phyloP scores from a whole-genome alignment of 2,113 vertebrate species.

The Sciurus niger region DNA sequence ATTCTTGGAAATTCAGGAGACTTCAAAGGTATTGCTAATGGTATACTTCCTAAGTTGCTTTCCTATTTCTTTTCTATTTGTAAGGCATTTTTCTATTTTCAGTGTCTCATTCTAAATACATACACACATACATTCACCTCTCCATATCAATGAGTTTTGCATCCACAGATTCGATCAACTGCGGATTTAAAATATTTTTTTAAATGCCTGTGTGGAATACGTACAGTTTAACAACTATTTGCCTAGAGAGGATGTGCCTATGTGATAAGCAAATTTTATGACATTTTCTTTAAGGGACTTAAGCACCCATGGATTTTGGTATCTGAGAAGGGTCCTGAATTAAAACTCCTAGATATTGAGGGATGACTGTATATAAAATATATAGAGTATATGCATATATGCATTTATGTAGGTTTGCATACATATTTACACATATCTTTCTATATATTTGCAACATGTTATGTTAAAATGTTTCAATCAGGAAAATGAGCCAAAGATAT shows the following conservation, averaged over 20 bases:
- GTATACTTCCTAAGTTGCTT: not conserved
- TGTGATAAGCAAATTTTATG: not conserved
- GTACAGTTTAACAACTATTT: not conserved
- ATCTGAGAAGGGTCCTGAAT: not conserved
- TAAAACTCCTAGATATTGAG: not conserved
- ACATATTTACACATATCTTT: not conserved
- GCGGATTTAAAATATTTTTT: not conserved
- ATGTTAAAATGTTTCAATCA: not conserved
- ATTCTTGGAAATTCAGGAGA: not conserved
- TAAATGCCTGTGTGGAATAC: not conserved
- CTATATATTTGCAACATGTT: not conserved
- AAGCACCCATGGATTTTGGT: not conserved
- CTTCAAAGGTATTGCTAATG: not conserved
- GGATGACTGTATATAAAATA: not conserved
- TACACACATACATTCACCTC: not conserved
- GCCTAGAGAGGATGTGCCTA: not conserved
- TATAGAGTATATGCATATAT: no score
- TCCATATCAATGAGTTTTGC: not conserved
- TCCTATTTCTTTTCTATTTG: not conserved
- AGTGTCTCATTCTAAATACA: not conserved
- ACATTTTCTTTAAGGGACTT: not conserved
- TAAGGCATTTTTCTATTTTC: not conserved
- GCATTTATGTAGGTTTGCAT: not conserved
- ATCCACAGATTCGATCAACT: not conserved
- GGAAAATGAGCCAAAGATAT: not conserved